Evolutionary conservation across 1,140 invertebrate genomes (phyloP).

Genomic region (Dinoponera quadriceps): DNA sequence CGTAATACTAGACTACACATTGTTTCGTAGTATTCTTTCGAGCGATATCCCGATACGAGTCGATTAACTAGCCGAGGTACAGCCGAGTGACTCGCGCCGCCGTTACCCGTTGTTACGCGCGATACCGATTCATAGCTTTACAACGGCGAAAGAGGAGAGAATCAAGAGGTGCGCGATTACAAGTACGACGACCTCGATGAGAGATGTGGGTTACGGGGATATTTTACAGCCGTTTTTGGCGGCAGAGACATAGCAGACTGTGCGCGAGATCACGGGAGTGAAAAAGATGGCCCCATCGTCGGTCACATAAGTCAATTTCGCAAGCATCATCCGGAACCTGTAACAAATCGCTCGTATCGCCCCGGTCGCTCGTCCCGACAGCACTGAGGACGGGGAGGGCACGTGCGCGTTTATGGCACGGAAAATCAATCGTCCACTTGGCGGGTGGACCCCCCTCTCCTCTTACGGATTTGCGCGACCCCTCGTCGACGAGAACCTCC

Average conservation of each 20-base stretch:
- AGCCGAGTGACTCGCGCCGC: neutral
- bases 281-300: conserved; percentile 32
- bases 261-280: conserved; percentile 24
- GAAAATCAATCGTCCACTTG: conserved; percentile 74
- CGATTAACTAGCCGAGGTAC: neutral
- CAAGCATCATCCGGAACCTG: conserved; percentile 52
- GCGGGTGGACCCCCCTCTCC: conserved; percentile 3
- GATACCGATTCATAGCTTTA: conserved; percentile 9
- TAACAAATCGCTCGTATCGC: conserved; percentile 70
- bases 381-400: conserved; percentile 33
- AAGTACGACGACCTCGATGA: conserved; percentile 11
- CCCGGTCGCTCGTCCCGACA: conserved; percentile 47
- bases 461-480: conserved; percentile 36
- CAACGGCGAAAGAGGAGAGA: neutral
- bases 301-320: conserved; percentile 65
- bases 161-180: neutral
- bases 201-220: conserved; percentile 6
- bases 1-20: neutral
- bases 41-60: neutral
- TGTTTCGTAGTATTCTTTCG: neutral
- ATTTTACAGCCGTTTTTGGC: conserved; percentile 41
- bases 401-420: conserved; percentile 55
- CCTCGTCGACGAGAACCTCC: neutral
- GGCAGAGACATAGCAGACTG: neutral
- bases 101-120: neutral